Evolutionary conservation across 2,113 vertebrate species (phyloP).

Genomic region (Tonatia bakeri): DNA sequence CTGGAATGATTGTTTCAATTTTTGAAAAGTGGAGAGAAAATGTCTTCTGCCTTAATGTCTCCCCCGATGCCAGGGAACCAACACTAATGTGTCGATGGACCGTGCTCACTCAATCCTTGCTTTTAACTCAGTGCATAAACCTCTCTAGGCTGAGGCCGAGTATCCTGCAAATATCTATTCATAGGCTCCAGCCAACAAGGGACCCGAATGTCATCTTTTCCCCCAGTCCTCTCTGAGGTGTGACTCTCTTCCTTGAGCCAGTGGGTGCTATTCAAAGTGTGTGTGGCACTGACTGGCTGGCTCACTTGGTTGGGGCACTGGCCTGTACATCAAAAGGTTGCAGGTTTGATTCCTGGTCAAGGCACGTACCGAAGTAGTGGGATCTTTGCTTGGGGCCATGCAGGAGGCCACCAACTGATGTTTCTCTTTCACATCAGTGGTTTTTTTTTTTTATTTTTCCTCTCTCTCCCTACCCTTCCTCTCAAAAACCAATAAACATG

Average conservation of each 20-base stretch:
- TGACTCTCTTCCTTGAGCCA: neutral
- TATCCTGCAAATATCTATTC: neutral
- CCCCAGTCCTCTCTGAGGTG: neutral
- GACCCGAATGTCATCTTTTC: neutral
- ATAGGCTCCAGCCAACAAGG: neutral
- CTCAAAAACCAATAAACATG: no score
- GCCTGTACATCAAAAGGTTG: no score
- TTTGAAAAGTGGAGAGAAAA: constrained; percentile 45
- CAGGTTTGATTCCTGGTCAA: no score
- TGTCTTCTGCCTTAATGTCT: neutral
- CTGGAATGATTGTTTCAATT: constrained; percentile 26
- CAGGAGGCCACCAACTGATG: no score
- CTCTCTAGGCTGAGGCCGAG: neutral
- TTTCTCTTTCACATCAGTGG: no score
- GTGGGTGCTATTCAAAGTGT: neutral
- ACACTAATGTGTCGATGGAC: neutral
- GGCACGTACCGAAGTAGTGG: no score
- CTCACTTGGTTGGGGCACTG: no score
- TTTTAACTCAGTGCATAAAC: neutral
- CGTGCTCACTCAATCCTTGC: neutral
- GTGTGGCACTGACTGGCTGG: no score
- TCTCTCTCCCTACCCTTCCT: no score
- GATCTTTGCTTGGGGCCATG: no score
- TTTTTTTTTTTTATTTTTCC: no score
- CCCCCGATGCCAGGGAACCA: neutral